Evolutionary conservation across 2,113 vertebrate genomes (phyloP).

Genomic region (Gambusia affinis): DNA sequence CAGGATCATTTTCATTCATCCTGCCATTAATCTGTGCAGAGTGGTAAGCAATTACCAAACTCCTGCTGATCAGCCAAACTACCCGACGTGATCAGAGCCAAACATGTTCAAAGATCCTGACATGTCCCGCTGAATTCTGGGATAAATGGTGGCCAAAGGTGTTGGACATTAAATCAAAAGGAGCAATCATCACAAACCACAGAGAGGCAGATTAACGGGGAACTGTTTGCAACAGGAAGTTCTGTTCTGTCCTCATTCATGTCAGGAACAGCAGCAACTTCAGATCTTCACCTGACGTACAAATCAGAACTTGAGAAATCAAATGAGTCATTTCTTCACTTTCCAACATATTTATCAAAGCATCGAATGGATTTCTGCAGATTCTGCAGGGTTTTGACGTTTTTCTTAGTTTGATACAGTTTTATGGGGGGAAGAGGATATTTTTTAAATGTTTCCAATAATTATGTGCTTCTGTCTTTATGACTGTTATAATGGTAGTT

Average conservation of each 20-base stretch:
- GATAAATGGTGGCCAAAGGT: background rate
- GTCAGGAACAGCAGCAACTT: background rate
- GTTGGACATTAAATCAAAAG: background rate
- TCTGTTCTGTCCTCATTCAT: background rate
- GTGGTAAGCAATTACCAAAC: background rate
- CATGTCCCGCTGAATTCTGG: background rate
- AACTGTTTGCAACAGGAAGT: no score
- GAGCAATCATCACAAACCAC: background rate
- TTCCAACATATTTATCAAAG: no score
- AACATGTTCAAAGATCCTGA: constrained; percentile 11
- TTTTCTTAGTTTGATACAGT: no score
- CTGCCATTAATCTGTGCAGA: background rate
- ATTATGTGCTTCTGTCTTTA: no score
- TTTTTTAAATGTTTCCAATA: no score
- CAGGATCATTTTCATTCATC: background rate
- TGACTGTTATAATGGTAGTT: no score
- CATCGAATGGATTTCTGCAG: no score
- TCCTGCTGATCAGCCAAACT: background rate
- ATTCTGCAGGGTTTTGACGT: no score
- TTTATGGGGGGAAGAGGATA: no score
- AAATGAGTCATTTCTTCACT: background rate
- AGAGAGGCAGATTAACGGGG: background rate
- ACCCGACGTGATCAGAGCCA: background rate
- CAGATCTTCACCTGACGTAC: background rate
- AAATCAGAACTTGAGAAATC: no score